Conservation (phyloP, 2,797 vertebrate species). For the Gadopsis bispinosus region DNA sequence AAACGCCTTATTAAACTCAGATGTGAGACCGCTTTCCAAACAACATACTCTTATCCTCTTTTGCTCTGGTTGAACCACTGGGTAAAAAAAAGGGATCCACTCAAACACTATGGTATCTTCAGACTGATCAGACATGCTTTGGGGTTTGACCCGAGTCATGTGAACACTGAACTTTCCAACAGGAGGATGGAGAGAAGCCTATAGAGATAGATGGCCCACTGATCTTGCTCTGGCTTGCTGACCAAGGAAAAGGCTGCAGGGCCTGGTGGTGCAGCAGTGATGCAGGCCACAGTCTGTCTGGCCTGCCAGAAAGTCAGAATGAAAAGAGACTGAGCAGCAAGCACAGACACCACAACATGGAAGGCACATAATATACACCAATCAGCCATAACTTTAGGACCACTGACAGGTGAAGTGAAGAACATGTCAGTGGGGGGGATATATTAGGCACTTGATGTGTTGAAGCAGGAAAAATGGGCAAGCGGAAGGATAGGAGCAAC, state of each 20-base stretch:
- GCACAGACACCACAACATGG: constrained; percentile 46
- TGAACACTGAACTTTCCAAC: constrained; percentile 55
- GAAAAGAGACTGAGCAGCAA: constrained; percentile 55
- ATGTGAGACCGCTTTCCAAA: constrained; percentile 75
- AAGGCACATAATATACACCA: constrained; percentile 31
- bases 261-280: constrained; percentile 52
- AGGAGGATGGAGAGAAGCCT: constrained; percentile 45
- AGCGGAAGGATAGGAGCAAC: no score
- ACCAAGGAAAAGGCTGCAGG: constrained; percentile 65
- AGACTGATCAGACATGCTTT: constrained; percentile 72
- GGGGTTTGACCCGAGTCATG: constrained; percentile 69
- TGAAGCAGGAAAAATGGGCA: no score
- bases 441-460: no score
- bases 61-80: constrained; percentile 70
- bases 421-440: no score
- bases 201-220: constrained; percentile 62
- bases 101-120: constrained; percentile 65
- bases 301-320: constrained; percentile 48
- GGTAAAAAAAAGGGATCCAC: constrained; percentile 53
- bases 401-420: no score
- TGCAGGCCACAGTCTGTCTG: constrained; percentile 72
- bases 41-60: constrained; percentile 69
- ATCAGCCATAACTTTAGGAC: no score
- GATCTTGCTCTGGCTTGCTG: constrained; percentile 67
- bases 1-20: constrained; percentile 76